Percentiles rank a stretch among this genome's conserved stretches.
phyloP scores from a whole-genome alignment of 2,797 vertebrate genomes.

The Scarus forsteni region DNA sequence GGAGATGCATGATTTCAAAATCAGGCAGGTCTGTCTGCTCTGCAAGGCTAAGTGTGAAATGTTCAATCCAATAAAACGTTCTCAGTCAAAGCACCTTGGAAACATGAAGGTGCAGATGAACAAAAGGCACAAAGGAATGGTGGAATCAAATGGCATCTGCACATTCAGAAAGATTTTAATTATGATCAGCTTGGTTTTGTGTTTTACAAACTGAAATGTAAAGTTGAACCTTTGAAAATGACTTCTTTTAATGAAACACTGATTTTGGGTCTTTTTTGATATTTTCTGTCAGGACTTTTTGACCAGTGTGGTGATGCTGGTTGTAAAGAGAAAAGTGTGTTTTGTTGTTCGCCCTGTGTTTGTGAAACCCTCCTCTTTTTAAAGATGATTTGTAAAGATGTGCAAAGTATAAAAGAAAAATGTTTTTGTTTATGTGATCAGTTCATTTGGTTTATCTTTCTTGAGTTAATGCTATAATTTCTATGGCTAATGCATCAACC shows the following conservation, averaged over 20 bases:
- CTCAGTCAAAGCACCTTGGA: background rate
- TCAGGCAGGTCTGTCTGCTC: too few relatives aligned
- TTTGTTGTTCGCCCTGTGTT: too few relatives aligned
- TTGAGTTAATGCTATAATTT: background rate
- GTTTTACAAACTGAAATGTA: too few relatives aligned
- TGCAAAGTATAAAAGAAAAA: background rate
- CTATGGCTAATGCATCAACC: background rate
- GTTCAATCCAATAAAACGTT: background rate
- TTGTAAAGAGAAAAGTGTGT: too few relatives aligned
- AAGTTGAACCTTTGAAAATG: too few relatives aligned
- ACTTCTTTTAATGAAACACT: too few relatives aligned
- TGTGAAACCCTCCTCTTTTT: too few relatives aligned
- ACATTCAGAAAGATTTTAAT: background rate
- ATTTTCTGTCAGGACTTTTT: too few relatives aligned
- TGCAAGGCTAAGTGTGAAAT: constrained; percentile 12
- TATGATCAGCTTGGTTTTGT: too few relatives aligned
- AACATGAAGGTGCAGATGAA: background rate
- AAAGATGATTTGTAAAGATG: background rate
- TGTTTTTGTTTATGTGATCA: background rate
- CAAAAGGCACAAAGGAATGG: background rate
- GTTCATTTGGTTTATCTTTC: background rate
- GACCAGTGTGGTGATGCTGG: too few relatives aligned
- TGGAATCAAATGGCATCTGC: background rate
- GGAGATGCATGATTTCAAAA: too few relatives aligned
- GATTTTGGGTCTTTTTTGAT: too few relatives aligned